Evolutionary conservation across 2,888 invertebrate species (phyloP).

Genomic region (Psylliodes chrysocephalus): DNA sequence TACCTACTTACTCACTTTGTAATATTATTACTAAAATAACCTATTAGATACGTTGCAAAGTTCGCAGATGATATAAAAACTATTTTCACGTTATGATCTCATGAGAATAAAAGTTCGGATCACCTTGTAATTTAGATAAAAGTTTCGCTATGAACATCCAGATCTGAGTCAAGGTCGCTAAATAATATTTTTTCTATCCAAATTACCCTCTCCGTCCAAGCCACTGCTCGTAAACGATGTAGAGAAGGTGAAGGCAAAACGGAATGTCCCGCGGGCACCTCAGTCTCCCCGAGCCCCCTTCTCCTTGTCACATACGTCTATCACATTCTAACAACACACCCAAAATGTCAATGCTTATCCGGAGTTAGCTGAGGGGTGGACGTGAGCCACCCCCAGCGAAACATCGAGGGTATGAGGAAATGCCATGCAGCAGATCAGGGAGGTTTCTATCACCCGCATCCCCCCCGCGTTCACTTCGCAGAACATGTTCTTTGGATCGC

Average conservation of each 20-base stretch:
- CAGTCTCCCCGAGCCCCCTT: constrained; percentile 26
- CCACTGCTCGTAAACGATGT: constrained; percentile 29
- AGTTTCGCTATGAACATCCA: too few relatives aligned
- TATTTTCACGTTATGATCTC: too few relatives aligned
- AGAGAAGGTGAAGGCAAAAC: constrained; percentile 42
- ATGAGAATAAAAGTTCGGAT: too few relatives aligned
- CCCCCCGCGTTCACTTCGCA: constrained; percentile 10
- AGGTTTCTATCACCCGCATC: constrained; percentile 24
- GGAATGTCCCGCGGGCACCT: constrained; percentile 48
- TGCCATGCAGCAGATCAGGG: constrained; percentile 39
- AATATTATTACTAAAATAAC: too few relatives aligned
- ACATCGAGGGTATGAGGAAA: constrained; percentile 34
- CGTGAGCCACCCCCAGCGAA: constrained; percentile 31
- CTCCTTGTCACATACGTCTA: constrained; percentile 47
- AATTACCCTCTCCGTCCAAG: not conserved
- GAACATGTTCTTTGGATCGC: constrained; percentile 30
- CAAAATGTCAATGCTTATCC: constrained; percentile 61
- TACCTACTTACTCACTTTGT: too few relatives aligned
- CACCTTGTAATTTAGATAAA: too few relatives aligned
- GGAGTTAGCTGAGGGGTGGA: constrained; percentile 44
- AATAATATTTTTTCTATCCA: not conserved
- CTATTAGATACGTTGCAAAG: too few relatives aligned
- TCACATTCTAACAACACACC: constrained; percentile 59
- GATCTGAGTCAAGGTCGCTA: too few relatives aligned
- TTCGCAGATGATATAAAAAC: too few relatives aligned